Percentiles rank a stretch among this genome's conserved stretches.
Evolutionary conservation across 2,113 vertebrate species (phyloP).

Genomic region (Tylochromis polylepis): DNA sequence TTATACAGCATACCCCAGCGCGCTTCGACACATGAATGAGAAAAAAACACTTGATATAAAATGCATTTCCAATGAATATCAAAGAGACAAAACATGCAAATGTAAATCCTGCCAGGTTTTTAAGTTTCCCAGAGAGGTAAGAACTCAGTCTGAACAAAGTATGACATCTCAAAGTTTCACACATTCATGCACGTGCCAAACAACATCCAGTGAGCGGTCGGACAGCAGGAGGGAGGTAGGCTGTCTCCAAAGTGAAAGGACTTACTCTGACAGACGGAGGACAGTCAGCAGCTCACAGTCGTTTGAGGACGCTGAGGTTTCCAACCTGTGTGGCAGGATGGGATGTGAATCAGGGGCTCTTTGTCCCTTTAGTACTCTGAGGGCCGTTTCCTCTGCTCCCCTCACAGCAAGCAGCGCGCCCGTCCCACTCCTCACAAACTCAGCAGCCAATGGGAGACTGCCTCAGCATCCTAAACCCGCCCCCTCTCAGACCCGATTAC

Average conservation of each 20-base stretch:
- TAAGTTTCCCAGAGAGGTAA: not conserved
- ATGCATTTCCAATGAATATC: not conserved
- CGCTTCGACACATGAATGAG: not conserved
- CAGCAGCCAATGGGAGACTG: slow-evolving; percentile 41
- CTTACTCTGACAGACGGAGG: slow-evolving; percentile 27
- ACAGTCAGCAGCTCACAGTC: not conserved
- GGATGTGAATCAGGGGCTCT: not conserved
- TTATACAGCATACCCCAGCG: not conserved
- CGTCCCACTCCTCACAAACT: slow-evolving; percentile 11
- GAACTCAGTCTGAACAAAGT: not conserved
- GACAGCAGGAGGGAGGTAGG: not conserved
- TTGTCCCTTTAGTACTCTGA: slow-evolving; percentile 23
- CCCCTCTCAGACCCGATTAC: slow-evolving; percentile 3
- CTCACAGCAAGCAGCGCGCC: slow-evolving; percentile 43
- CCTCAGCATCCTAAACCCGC: slow-evolving; percentile 65
- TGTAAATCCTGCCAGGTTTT: not conserved
- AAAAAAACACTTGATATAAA: not conserved
- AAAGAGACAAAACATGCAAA: not conserved
- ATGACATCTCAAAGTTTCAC: not conserved
- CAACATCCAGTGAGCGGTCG: not conserved
- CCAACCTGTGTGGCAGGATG: not conserved
- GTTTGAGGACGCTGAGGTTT: not conserved
- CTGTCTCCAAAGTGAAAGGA: not conserved
- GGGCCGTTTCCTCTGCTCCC: not conserved
- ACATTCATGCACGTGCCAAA: not conserved